phyloP scores from a whole-genome alignment of 2,113 vertebrate species.

The Cairina moschata region DNA sequence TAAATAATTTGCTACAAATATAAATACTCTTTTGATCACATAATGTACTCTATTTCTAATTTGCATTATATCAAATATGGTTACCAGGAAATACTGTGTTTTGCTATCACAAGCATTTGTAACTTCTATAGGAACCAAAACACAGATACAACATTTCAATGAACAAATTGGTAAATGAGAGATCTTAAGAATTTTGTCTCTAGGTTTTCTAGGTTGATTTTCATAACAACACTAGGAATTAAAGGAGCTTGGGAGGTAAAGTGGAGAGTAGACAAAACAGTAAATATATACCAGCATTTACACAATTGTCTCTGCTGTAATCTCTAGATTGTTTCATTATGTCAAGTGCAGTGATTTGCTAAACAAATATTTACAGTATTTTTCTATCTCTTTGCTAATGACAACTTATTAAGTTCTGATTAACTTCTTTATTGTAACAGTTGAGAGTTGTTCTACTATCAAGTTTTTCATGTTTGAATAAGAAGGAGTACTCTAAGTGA shows the following conservation, averaged over 20 bases:
- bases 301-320: not conserved
- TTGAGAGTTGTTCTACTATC: not conserved
- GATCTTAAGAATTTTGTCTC: not conserved
- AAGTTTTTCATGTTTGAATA: not conserved
- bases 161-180: not conserved
- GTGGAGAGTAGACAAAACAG: not conserved
- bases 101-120: not conserved
- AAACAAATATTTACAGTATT: conserved; percentile 60
- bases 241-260: not conserved
- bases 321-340: conserved; percentile 39
- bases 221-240: not conserved
- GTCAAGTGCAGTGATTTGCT: conserved; percentile 42
- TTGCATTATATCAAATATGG: not conserved
- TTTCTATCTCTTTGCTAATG: conserved; percentile 11
- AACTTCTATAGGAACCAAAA: not conserved
- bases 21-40: not conserved
- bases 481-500: not conserved
- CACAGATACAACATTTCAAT: not conserved
- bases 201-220: not conserved
- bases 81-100: not conserved
- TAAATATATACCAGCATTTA: not conserved
- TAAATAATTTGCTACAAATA: not conserved
- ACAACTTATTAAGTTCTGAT: conserved; percentile 41
- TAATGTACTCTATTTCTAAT: not conserved
- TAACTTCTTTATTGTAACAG: conserved; percentile 34